Evolutionary conservation across 1,140 invertebrate species (phyloP).

Genomic region (honey bee (Apis mellifera)): Amel_HAv3.1 CM009942.2:11076501-11077000

Average conservation of each 20-base stretch:
- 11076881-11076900: background rate
- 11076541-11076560: background rate
- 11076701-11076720: constrained; percentile 69
- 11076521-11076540: too few relatives aligned
- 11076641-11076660: constrained; percentile 34
- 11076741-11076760: constrained; percentile 62
- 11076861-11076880: constrained; percentile 25
- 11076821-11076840: constrained; percentile 76
- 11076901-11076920: background rate
- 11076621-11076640: constrained; percentile 18
- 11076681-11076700: constrained; percentile 54
- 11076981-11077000: background rate
- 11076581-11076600: background rate
- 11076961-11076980: background rate
- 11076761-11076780: constrained; percentile 58
- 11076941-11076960: background rate
- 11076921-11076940: background rate
- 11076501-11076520: background rate
- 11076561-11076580: background rate
- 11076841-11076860: constrained; percentile 65
- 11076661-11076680: constrained; percentile 29
- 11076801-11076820: constrained; percentile 71
- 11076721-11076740: constrained; percentile 50
- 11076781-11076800: constrained; percentile 59
- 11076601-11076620: constrained; percentile 1